Conservation (phyloP, 1,140 invertebrate species). For the Anoplophora glabripennis region DNA sequence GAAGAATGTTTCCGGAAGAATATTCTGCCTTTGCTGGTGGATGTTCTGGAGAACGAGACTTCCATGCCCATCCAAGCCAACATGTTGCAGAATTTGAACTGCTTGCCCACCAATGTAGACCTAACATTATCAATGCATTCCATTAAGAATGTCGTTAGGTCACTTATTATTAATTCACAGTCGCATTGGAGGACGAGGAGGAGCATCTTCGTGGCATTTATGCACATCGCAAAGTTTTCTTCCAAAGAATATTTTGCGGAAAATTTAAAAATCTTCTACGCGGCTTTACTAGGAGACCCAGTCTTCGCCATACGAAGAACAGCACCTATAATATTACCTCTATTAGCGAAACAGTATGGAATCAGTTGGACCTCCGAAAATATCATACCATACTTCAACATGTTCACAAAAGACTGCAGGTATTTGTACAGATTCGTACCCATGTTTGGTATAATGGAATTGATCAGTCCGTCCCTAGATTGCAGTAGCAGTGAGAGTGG, state of each 20-base stretch:
- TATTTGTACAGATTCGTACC: slow-evolving; percentile 39
- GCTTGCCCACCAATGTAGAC: slow-evolving; percentile 27
- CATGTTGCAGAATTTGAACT: slow-evolving; percentile 37
- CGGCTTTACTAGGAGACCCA: slow-evolving; percentile 36
- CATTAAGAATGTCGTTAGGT: slow-evolving; percentile 30
- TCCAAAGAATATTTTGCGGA: slow-evolving; percentile 38
- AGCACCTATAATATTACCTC: slow-evolving; percentile 39
- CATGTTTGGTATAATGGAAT: slow-evolving; percentile 42
- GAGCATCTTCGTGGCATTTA: slow-evolving; percentile 37
- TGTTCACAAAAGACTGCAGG: slow-evolving; percentile 28
- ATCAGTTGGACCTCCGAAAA: slow-evolving; percentile 35
- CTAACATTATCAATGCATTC: slow-evolving; percentile 25
- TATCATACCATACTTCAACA: slow-evolving; percentile 32
- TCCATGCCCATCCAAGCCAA: slow-evolving; percentile 37
- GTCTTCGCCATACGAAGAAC: slow-evolving; percentile 40
- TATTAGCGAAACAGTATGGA: slow-evolving; percentile 40
- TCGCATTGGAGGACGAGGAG: slow-evolving; percentile 41
- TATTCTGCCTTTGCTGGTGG: slow-evolving; percentile 33
- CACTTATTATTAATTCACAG: slow-evolving; percentile 33
- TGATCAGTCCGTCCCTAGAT: slow-evolving; percentile 34
- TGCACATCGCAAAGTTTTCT: slow-evolving; percentile 37
- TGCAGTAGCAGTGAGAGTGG: background rate
- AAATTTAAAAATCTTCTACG: slow-evolving; percentile 38
- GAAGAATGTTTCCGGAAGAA: slow-evolving; percentile 33
- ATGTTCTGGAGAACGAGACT: slow-evolving; percentile 34